Percentiles rank a stretch among this genome's conserved stretches.
Evolutionary conservation across 2,113 vertebrate species (phyloP).

Genomic region (Heterotis niloticus): DNA sequence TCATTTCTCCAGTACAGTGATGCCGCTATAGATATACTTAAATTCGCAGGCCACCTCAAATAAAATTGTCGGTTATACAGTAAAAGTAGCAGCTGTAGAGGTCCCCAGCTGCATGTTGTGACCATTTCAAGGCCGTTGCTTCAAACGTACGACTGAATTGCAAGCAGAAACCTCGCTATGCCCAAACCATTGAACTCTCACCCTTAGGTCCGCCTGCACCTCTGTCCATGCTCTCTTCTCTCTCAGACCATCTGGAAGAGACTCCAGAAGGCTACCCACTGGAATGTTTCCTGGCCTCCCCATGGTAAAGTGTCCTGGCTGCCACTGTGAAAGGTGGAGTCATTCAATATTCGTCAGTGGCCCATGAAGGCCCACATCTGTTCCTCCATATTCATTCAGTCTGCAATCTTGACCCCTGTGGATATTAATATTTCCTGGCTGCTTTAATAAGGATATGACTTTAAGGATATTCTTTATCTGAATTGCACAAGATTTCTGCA

Average conservation of each 20-base stretch:
- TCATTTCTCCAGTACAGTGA: too few relatives aligned
- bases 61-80: too few relatives aligned
- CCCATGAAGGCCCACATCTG: background rate
- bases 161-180: background rate
- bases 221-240: background rate
- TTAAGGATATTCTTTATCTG: background rate
- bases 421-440: background rate
- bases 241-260: background rate
- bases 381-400: background rate
- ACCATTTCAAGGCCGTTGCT: too few relatives aligned
- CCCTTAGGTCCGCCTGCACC: background rate
- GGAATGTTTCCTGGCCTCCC: background rate
- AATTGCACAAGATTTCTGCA: background rate
- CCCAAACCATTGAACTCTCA: background rate
- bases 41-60: too few relatives aligned
- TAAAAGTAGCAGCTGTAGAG: too few relatives aligned
- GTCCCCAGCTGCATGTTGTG: too few relatives aligned
- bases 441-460: background rate
- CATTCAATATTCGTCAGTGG: constrained; percentile 1
- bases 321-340: background rate
- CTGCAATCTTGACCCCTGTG: background rate
- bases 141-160: too few relatives aligned
- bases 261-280: background rate
- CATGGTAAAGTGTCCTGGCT: background rate
- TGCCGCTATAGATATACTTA: too few relatives aligned